Evolutionary conservation across 2,113 vertebrate species (phyloP).

Genomic region (Rissa tridactyla): DNA sequence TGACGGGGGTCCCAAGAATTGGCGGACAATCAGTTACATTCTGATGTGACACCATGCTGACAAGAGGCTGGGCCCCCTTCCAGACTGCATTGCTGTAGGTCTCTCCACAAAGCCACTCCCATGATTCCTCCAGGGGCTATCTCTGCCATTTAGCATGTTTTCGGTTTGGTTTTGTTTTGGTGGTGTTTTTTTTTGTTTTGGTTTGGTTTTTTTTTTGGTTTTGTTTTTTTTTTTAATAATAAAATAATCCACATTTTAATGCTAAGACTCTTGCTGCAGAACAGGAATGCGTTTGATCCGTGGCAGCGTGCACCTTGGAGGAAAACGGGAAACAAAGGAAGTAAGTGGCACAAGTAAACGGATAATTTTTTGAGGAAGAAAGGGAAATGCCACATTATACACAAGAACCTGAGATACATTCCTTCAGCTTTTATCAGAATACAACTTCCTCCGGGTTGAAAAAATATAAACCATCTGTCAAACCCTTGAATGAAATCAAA

Average conservation of each 20-base stretch:
- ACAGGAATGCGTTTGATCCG: background rate
- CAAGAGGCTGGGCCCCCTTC: conserved; percentile 71
- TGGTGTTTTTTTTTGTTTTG: too few relatives aligned
- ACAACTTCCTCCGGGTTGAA: conserved; percentile 14
- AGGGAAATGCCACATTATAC: conserved; percentile 4
- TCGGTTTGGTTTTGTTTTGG: background rate
- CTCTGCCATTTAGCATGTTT: conserved; percentile 37
- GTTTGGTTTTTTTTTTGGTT: background rate
- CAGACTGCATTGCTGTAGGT: conserved; percentile 78
- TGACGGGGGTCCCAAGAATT: conserved; percentile 69
- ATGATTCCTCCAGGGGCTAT: conserved; percentile 61
- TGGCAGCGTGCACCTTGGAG: conserved; percentile 13
- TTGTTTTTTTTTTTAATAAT: background rate
- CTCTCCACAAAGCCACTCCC: conserved; percentile 71
- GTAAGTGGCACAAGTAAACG: background rate
- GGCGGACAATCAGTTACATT: conserved; percentile 74
- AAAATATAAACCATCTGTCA: conserved; percentile 61
- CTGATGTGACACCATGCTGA: conserved; percentile 76
- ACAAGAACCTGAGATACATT: conserved; percentile 35
- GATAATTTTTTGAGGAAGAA: conserved; percentile 7
- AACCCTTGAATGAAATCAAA: conserved; percentile 47
- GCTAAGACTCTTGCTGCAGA: background rate
- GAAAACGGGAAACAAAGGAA: background rate
- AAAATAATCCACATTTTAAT: conserved; percentile 29
- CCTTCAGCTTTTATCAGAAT: conserved; percentile 40